Percentiles rank a stretch among this genome's conserved stretches.
phyloP scores from a whole-genome alignment of 1,140 invertebrate genomes.

The Harpegnathos saltator region DNA sequence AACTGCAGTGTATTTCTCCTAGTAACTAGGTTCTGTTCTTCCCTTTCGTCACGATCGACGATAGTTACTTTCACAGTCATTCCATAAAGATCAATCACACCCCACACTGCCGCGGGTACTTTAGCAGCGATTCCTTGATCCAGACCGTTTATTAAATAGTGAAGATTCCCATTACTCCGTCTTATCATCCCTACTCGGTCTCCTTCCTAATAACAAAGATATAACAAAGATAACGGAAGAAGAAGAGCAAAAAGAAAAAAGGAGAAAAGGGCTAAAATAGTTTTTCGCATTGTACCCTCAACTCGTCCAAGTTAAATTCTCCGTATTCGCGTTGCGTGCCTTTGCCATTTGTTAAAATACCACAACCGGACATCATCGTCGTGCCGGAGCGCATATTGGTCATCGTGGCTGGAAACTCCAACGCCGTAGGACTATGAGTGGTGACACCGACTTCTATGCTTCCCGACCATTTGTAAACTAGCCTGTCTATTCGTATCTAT shows the following conservation, averaged over 20 bases:
- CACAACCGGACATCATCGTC: slow-evolving; percentile 98
- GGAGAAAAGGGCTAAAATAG: slow-evolving; percentile 8
- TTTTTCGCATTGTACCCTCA: slow-evolving; percentile 88
- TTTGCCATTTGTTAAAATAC: slow-evolving; percentile 97
- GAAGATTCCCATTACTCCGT: slow-evolving; percentile 93
- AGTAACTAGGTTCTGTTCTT: slow-evolving; percentile 92
- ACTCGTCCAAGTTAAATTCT: slow-evolving; percentile 97
- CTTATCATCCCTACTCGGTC: slow-evolving; percentile 95
- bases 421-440: slow-evolving; percentile 94
- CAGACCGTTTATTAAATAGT: slow-evolving; percentile 97
- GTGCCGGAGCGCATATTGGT: slow-evolving; percentile 98
- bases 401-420: slow-evolving; percentile 98
- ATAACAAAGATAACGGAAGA: slow-evolving; percentile 31
- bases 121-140: slow-evolving; percentile 96
- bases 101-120: slow-evolving; percentile 93
- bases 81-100: slow-evolving; percentile 97
- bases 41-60: slow-evolving; percentile 92
- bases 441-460: slow-evolving; percentile 98
- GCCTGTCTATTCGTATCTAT: slow-evolving; percentile 93
- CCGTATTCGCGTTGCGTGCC: slow-evolving; percentile 97
- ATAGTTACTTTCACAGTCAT: slow-evolving; percentile 98
- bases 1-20: slow-evolving; percentile 88
- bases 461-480: slow-evolving; percentile 97
- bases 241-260: slow-evolving; percentile 2
- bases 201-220: slow-evolving; percentile 89